Base-by-base conservation (phyloP, 2,888 invertebrate genomes). In the Cephus rjabovi region DNA sequence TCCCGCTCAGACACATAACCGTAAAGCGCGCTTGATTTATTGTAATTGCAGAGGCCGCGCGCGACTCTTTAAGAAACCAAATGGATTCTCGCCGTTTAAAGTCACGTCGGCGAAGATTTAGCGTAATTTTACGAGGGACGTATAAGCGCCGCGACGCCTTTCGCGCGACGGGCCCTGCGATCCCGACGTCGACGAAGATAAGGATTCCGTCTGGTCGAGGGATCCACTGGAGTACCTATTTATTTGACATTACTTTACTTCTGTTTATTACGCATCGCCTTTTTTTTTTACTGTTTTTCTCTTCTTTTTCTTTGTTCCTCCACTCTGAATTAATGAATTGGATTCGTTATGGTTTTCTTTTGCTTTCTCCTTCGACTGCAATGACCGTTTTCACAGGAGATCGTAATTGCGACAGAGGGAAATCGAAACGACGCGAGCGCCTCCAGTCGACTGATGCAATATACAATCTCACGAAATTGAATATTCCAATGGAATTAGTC, bases 21-120 rank as follows among this genome's bases (percentile, higher is more conserved):
- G 40, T 79, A 79, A 76, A 79, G 76, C 40, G 76, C 68, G 71
- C 12, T 69, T 80, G 76, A 79, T 76, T 76, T 79, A 76, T 76
- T 79, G 73, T 79, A 80, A 80, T 80, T 33, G 76, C 68, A 56
- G 71, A 11, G 71, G 33, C 12, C 31, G 34, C 12, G 33, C 71
- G 31, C 71, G 71, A 71, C 71, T 71, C 34, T 33, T 33, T 33
- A 71, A 71, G 71, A 31, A 31, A 34, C 71, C 71, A 71, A 71
- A 71, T 71, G 71, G 71, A 71, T 71, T 34, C 71, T 12, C 33
- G 31, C 33, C 71, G 71, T 71, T 71, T 71, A 71, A 71, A 71
- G 71, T 71, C 71, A 33, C 71, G 71, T 71, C 34, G 33, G 71
- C 71, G 31, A 34, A 71, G 71, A 71, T 71, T 71, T 71, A 71